Evolutionary conservation across 2,113 vertebrate species (phyloP).

Genomic region (Melanerpes formicivorus): DNA sequence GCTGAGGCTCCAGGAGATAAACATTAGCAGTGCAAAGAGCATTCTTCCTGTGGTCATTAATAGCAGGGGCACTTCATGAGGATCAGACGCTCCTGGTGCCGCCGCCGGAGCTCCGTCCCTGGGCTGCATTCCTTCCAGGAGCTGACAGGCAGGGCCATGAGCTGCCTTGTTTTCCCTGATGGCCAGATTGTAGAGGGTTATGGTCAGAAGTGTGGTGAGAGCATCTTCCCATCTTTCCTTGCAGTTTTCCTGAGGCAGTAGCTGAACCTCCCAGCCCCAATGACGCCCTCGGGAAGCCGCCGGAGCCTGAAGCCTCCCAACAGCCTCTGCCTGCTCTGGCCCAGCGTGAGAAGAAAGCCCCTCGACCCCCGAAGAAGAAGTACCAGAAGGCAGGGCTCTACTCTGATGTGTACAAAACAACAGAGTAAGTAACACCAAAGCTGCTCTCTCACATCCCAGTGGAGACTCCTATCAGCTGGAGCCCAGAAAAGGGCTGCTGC

Average conservation of each 20-base stretch:
- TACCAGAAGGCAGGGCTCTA: slow-evolving; percentile 96
- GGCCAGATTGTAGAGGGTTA: neutral
- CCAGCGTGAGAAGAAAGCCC: slow-evolving; percentile 85
- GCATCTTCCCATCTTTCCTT: slow-evolving; percentile 50
- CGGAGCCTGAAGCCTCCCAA: slow-evolving; percentile 63
- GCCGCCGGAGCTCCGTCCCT: neutral
- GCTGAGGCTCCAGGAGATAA: neutral
- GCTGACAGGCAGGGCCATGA: neutral
- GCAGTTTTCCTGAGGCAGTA: slow-evolving; percentile 80
- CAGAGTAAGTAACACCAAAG: slow-evolving; percentile 85
- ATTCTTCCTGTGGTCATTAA: neutral
- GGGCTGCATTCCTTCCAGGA: neutral
- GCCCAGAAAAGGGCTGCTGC: neutral
- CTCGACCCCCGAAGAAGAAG: slow-evolving; percentile 88
- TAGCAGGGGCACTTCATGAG: neutral
- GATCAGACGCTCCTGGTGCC: neutral
- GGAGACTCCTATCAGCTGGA: neutral
- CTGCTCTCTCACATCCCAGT: neutral
- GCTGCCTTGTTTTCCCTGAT: neutral
- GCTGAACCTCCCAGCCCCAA: slow-evolving; percentile 68
- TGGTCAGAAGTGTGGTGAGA: neutral
- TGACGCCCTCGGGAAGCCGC: slow-evolving; percentile 74
- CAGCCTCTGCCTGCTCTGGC: slow-evolving; percentile 68
- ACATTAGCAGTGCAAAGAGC: neutral
- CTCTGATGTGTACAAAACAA: slow-evolving; percentile 95